Base-by-base conservation (phyloP, 1,140 invertebrate genomes). In the Lucilia cuprina region DNA sequence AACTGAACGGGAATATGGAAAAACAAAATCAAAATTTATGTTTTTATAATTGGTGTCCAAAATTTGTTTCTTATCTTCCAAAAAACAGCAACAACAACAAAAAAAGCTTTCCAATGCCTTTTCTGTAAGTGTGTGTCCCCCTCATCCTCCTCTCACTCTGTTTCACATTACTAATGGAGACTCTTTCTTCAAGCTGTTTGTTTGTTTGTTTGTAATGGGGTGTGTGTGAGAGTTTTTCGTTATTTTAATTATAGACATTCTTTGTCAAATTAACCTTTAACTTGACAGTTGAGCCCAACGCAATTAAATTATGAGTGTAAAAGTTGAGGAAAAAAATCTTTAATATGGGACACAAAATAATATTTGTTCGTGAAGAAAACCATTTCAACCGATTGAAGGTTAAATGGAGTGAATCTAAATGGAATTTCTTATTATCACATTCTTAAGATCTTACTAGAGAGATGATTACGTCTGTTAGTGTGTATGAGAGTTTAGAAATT, bases 221-320 rank as follows among this genome's bases (percentile, higher is more conserved):
- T 70, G 5, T 70, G 65, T 21, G 41, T 30, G 19, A 41, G 75
- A 78, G 35, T 78, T 78, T 41, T 78, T 80, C 10, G 35, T 74
- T 14, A 47, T 25, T 47, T 49, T 80, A 80, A 80, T 80, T 80
- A 80, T 80, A 80, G 77, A 80, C 30, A 80, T 80, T 80, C 77
- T 80, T 80, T 80, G 77, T 80, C 77, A 80, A 19, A 80, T 80
- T 80, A 80, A 80, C 77, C 77, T 80, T 80, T 80, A 80, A 80
- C 77, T 80, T 49, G 77, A 21, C 77, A 50, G n/a, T 77, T 80
- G 19, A 49, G 77, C 19, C 77, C 25, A 47, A 80, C 47, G 50
- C 41, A 80, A 80, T 80, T 80, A 47, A 80, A 80, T 80, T 50
- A 80, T 80, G 41, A 47, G 77, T 49, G 77, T 80, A 80, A 80